These are phyloP conservation scores for Phortica magna DNA, from an alignment of 2,888 invertebrate species.

Conservation along the genomic window DNA sequence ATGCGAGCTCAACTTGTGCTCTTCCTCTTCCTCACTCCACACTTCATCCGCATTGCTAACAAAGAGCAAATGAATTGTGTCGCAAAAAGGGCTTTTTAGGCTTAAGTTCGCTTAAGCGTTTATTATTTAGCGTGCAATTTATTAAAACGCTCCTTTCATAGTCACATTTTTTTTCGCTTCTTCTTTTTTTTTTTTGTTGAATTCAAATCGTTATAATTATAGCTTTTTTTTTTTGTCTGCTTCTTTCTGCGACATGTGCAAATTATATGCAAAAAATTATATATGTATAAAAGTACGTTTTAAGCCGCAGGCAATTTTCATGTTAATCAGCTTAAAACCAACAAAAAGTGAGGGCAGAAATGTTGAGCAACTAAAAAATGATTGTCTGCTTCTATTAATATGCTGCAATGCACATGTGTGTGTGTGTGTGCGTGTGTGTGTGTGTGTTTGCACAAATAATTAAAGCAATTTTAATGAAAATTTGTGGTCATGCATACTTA, in stretches of 20 bases:
- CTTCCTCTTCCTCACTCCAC: neutral
- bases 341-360: neutral
- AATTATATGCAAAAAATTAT: neutral
- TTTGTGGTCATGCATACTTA: slow-evolving; percentile 68
- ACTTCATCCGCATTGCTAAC: no score
- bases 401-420: slow-evolving; percentile 18
- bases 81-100: neutral
- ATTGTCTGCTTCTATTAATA: no score
- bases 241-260: neutral
- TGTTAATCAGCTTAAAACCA: slow-evolving; percentile 60
- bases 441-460: slow-evolving; percentile 25
- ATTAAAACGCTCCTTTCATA: neutral
- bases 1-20: neutral
- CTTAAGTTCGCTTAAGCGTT: neutral
- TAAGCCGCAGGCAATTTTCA: slow-evolving; percentile 54
- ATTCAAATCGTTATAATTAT: neutral
- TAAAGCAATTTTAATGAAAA: slow-evolving; percentile 63
- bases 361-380: no score
- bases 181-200: neutral
- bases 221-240: neutral
- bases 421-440: neutral
- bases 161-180: neutral
- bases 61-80: neutral
- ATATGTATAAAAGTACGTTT: slow-evolving; percentile 23
- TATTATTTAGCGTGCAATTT: neutral